phyloP scores from a whole-genome alignment of 2,888 invertebrate genomes.

The Philereme transversata region DNA sequence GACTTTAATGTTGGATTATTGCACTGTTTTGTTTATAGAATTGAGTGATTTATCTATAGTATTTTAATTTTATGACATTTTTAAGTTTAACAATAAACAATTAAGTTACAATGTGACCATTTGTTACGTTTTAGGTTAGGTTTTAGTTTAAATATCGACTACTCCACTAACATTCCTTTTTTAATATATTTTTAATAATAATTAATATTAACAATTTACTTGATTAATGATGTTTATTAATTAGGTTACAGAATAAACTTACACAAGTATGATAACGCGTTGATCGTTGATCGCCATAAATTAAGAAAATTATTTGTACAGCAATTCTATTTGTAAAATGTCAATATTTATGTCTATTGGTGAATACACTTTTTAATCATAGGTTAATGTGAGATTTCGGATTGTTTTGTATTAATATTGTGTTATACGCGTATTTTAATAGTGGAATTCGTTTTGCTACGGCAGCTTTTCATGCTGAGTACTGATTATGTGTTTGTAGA shows the following conservation, averaged over 20 bases:
- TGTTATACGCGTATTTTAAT: no score
- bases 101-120: constrained; percentile 28
- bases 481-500: constrained; percentile 11
- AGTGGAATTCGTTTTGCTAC: background rate
- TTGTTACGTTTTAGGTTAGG: constrained; percentile 29
- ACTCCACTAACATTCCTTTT: constrained; percentile 17
- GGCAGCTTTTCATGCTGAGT: constrained; percentile 26
- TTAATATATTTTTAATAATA: constrained; percentile 5
- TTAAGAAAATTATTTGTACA: background rate
- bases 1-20: constrained; percentile 2
- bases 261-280: background rate
- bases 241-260: constrained; percentile 3
- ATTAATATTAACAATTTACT: no score
- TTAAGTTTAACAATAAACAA: constrained; percentile 26
- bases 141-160: constrained; percentile 29
- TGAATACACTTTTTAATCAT: no score
- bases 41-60: constrained; percentile 38
- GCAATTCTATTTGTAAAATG: no score
- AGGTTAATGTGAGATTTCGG: no score
- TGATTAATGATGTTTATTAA: constrained; percentile 6
- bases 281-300: constrained; percentile 8
- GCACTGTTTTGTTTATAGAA: constrained; percentile 22
- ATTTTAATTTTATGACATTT: constrained; percentile 34
- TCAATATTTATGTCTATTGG: no score
- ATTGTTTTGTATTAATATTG: no score